Conservation (phyloP, 2,797 vertebrate genomes). For the Microctenopoma lineatum region DNA sequence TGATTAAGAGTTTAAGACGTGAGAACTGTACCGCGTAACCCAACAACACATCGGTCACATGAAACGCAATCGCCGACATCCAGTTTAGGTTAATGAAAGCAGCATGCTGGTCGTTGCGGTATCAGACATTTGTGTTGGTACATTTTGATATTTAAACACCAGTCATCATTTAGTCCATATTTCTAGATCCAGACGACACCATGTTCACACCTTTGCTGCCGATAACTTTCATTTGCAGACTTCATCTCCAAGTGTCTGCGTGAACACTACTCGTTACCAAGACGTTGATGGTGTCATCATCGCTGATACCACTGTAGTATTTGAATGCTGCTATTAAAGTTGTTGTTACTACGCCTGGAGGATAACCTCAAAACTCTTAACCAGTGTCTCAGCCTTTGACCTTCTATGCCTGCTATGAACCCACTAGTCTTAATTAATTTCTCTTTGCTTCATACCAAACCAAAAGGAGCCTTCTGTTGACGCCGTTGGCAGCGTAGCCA, state of each 20-base stretch:
- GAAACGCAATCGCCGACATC: too few species aligned
- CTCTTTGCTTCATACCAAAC: slow-evolving; percentile 73
- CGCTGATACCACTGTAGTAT: rapidly evolving
- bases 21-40: too few species aligned
- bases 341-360: neutral
- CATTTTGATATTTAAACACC: too few species aligned
- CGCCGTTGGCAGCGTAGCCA: slow-evolving; percentile 21
- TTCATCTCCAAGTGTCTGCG: neutral
- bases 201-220: neutral
- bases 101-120: too few species aligned
- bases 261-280: neutral
- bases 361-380: slow-evolving; percentile 7
- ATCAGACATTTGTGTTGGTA: too few species aligned
- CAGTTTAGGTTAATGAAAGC: too few species aligned
- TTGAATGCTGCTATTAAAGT: neutral
- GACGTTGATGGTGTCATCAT: neutral
- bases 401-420: slow-evolving; percentile 70
- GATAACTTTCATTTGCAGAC: too few species aligned
- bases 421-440: slow-evolving; percentile 69
- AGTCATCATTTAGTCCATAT: too few species aligned
- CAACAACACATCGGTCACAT: too few species aligned
- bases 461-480: slow-evolving; percentile 63
- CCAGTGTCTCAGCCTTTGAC: slow-evolving; percentile 53
- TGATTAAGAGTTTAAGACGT: slow-evolving; percentile 16
- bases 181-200: too few species aligned